These are phyloP conservation scores for Notothenia coriiceps DNA, from an alignment of 2,113 vertebrate species.

Conservation along the genomic window DNA sequence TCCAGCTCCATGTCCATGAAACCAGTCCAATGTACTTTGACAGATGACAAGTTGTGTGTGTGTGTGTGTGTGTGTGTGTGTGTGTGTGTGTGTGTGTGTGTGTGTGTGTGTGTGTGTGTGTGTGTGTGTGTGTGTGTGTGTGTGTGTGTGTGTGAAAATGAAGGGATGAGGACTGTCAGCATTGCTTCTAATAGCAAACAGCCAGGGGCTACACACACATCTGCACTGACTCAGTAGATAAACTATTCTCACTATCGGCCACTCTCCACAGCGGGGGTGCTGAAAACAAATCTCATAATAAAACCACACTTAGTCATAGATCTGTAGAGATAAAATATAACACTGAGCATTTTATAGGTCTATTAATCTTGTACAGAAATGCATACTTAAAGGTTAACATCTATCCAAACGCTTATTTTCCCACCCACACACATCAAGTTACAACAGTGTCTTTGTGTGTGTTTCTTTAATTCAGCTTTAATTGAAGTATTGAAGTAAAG, in stretches of 20 bases:
- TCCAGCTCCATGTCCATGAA: constrained; percentile 26
- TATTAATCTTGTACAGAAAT: constrained; percentile 14
- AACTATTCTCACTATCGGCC: constrained; percentile 21
- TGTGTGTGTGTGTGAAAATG: constrained; percentile 10
- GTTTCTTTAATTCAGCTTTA: not conserved
- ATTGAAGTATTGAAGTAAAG: not conserved
- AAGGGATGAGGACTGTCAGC: constrained; percentile 46
- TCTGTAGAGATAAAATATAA: constrained; percentile 17
- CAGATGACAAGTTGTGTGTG: constrained; percentile 36
- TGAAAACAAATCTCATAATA: not conserved
- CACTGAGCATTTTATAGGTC: constrained; percentile 3
- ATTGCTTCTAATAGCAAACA: constrained; percentile 51
- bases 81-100: too few species aligned
- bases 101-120: constrained; percentile 13
- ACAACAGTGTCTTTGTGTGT: not conserved
- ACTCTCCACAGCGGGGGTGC: constrained; percentile 28
- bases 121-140: constrained; percentile 27
- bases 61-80: too few species aligned
- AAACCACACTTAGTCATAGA: constrained; percentile 8
- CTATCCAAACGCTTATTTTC: constrained; percentile 13
- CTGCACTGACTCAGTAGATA: constrained; percentile 13
- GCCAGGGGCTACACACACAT: constrained; percentile 49
- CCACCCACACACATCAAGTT: constrained; percentile 20
- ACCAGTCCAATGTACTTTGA: constrained; percentile 24
- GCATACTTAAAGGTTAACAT: constrained; percentile 4